Evolutionary conservation across 2,888 invertebrate genomes (phyloP), one percentile per base, ranked within the genome.

Genomic region (Dioctria linearis): DNA sequence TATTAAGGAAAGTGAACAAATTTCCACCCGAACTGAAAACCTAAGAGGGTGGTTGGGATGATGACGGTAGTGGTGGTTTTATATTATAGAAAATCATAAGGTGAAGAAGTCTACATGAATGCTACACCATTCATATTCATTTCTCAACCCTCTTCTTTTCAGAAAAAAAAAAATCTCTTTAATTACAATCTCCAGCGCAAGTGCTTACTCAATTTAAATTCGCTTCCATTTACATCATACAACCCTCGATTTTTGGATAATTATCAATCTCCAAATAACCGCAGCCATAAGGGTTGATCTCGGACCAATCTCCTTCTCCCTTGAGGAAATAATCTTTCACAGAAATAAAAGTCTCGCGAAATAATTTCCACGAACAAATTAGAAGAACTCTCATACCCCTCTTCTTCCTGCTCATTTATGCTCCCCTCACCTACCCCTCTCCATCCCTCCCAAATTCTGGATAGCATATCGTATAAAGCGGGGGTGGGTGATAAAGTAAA

Each of bases 211-310:
- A 25, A 25, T 25, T 25, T 25, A 25, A 25, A 25, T 25, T 25
- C 25, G 25, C 25, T 25, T 25, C 25, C 25, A 25, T 25, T 25
- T 25, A 25, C 25, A 25, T 25, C 25, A 25, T 2, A 25, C 25
- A 25, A 25, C 69, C 69, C 25, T 37, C 37, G 9, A 43, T 51
- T 69, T 69, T 39, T 43, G 49, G 69, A 69, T 69, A 69, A 69
- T 69, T 69, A 69, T 69, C 51, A 69, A 69, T 69, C 49, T 69
- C 69, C 40, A 54, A 69, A 69, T 69, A 69, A 69, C 51, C 51
- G n/a, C 11, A 69, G 9, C 37, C n/a, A 67, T 43, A 69, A 69
- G 11, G 37, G 49, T 25, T 6, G 49, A 6, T 37, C n/a, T n/a
- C 43, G 25, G 25, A 2, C 11, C 37, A 11, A 5, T 51, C 49